Evolutionary conservation across 2,888 invertebrate genomes (phyloP).

Genomic region (Conistra vaccinii): DNA sequence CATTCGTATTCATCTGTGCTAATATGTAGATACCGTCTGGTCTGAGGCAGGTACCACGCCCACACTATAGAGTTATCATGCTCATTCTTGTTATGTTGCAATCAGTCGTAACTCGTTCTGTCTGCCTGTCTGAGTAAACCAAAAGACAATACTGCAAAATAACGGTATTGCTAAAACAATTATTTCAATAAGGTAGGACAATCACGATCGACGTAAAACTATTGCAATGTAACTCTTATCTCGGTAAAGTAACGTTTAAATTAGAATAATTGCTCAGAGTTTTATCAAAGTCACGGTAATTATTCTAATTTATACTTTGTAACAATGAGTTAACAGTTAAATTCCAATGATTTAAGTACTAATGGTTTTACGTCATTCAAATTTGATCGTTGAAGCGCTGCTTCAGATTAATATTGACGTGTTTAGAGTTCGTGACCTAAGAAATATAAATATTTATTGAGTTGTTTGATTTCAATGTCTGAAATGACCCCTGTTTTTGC

Average conservation of each 20-base stretch:
- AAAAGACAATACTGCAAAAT: background rate
- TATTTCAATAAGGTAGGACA: conserved; percentile 7
- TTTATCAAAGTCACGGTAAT: background rate
- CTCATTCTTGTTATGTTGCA: background rate
- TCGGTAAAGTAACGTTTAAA: background rate
- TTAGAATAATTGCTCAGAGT: background rate
- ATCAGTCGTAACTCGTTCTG: background rate
- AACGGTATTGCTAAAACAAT: conserved; percentile 28
- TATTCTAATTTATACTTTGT: background rate
- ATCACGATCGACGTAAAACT: background rate
- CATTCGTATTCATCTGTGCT: too few relatives aligned
- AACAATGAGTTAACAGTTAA: background rate
- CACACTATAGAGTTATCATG: background rate
- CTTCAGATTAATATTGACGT: conserved; percentile 35
- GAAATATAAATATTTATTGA: conserved; percentile 44
- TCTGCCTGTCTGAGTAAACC: background rate
- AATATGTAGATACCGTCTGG: background rate
- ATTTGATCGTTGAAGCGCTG: background rate
- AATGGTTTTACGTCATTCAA: background rate
- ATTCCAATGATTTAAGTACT: background rate
- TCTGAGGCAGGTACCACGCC: background rate
- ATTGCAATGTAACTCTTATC: background rate
- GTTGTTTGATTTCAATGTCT: conserved; percentile 32
- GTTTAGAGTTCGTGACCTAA: conserved; percentile 45
- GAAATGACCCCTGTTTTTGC: conserved; percentile 12